Base-by-base conservation (phyloP, 1,140 invertebrate genomes). In the Rhagoletis zephyria region DNA sequence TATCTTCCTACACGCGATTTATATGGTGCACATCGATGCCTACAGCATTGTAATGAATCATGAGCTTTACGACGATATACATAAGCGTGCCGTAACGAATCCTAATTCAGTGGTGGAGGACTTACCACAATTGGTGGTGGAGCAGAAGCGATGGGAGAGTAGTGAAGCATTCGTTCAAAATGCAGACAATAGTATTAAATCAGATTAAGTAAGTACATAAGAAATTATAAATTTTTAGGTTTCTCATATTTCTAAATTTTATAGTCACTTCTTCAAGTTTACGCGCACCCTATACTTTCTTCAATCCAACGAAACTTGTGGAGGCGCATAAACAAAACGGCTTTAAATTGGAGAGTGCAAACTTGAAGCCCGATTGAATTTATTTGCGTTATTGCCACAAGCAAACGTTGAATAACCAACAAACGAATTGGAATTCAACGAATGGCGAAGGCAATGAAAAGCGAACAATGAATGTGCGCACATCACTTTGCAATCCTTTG, bases 341-440 rank as follows among this genome's bases (percentile, higher is more conserved):
- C 74, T 88, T 89, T 90, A 77, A 51, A 67, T 87, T 87, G 42
- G 87, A 88, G 85, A 87, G 85, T 51, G 88, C 87, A 89, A 91
- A 87, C 87, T 87, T 87, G 67, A 19, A 51, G 51, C 45, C 90
- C 91, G 91, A 91, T 91, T 91, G 91, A 91, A 91, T 91, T 91
- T 91, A 91, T 91, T 92, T 91, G 90, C 89, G 89, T 91, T 90
- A 85, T 85, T 60, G 19, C 51, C 59, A 86, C 85, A 86, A 65
- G 85, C 59, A 61, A 65, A 63, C 85, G 85, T 86, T 45, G 59
- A 86, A 81, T 81, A 56, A 74, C 45, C 48, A 30, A 30, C 74
- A 56, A 81, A 81, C 48, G 74, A 56, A 51, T 56, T 56, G 9
- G 48, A 19, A 10, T 30, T 30, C 30, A 30, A 30, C 30, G 48